Conservation (phyloP, 2,113 vertebrate species). For the Microtus oregoni region DNA sequence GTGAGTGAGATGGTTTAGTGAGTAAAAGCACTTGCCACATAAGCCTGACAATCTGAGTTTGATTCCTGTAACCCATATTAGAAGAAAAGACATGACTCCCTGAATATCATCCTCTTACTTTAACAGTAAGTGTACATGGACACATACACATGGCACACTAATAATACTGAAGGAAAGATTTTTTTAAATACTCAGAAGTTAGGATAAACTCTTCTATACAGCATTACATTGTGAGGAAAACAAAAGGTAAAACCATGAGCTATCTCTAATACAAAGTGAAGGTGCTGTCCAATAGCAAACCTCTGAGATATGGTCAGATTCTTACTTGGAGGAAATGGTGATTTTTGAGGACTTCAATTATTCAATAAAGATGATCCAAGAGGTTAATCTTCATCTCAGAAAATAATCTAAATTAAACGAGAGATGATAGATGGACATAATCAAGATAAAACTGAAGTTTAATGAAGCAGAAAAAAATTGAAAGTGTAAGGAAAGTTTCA, state of each 20-base stretch:
- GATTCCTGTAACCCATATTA: neutral
- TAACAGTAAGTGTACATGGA: neutral
- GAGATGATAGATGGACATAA: neutral
- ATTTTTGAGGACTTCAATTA: neutral
- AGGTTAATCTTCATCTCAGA: neutral
- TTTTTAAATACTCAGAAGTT: neutral
- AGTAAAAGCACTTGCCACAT: neutral
- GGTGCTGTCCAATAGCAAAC: neutral
- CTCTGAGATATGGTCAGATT: neutral
- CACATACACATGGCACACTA: neutral
- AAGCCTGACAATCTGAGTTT: neutral
- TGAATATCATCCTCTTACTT: neutral
- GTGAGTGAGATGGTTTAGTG: neutral
- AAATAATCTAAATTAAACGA: neutral
- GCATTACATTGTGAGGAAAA: neutral
- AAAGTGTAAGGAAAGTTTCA: neutral
- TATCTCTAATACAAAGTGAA: neutral
- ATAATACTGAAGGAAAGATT: neutral
- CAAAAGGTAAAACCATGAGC: neutral
- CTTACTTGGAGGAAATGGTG: neutral
- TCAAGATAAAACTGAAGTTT: conserved; percentile 19
- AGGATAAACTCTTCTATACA: neutral
- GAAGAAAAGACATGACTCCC: neutral
- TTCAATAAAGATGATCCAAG: neutral
- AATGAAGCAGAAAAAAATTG: neutral